Evolutionary conservation across 2,888 invertebrate genomes (phyloP).

Genomic region (Caenorhabditis doughertyi): DNA sequence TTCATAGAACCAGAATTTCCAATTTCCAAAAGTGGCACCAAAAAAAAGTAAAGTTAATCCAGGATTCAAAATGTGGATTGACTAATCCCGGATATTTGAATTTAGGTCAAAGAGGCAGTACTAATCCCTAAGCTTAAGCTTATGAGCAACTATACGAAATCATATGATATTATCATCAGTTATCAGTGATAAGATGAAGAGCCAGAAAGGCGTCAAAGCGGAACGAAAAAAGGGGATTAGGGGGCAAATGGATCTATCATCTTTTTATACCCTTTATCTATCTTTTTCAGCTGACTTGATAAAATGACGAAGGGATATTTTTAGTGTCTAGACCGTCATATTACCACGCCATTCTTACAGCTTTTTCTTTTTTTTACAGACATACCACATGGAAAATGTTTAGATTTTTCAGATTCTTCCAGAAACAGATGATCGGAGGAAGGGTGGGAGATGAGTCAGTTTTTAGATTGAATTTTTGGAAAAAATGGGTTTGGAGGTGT

Average conservation of each 20-base stretch:
- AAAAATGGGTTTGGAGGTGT: neutral
- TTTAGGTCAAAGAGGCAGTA: no score
- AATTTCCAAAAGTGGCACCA: no score
- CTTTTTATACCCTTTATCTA: neutral
- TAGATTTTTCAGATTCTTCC: neutral
- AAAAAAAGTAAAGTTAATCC: no score
- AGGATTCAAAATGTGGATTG: no score
- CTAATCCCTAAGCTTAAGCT: neutral
- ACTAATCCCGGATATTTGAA: no score
- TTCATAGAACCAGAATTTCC: no score
- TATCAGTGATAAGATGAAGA: no score
- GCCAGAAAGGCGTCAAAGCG: no score
- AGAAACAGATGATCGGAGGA: neutral
- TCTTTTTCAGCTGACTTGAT: neutral
- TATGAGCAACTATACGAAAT: conserved; percentile 1
- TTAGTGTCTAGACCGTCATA: neutral
- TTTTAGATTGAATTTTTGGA: neutral
- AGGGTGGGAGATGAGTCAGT: neutral
- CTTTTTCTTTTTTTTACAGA: no score
- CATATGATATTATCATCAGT: no score
- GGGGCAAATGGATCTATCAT: neutral
- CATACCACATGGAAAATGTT: neutral
- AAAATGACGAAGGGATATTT: neutral
- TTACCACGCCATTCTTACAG: neutral
- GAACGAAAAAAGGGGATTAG: neutral